Percentiles rank a stretch among this genome's conserved stretches.
Evolutionary conservation across 1,140 invertebrate species (phyloP).

Genomic region (Eulimnadia texana): DNA sequence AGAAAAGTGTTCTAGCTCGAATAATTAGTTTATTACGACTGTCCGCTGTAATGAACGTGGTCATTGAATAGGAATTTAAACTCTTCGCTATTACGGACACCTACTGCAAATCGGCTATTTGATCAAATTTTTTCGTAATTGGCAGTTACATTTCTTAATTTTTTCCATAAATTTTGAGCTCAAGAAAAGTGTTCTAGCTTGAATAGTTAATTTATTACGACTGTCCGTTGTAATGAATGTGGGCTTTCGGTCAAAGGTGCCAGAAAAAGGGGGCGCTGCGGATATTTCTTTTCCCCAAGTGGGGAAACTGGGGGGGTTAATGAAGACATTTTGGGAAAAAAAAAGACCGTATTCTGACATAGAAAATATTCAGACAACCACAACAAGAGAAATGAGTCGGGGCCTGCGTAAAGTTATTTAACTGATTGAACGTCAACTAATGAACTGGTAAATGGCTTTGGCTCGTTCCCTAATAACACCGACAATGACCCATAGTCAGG

Average conservation of each 20-base stretch:
- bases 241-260: background rate
- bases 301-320: background rate
- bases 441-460: background rate
- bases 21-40: background rate
- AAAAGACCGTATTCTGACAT: background rate
- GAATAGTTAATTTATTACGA: background rate
- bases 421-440: background rate
- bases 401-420: background rate
- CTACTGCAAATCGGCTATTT: too few species aligned
- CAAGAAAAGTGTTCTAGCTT: background rate
- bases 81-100: too few species aligned
- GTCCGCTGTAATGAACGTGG: background rate
- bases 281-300: too few species aligned
- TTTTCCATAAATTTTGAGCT: too few species aligned
- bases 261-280: background rate
- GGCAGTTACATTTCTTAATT: too few species aligned
- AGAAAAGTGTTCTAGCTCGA: background rate
- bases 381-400: background rate
- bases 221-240: background rate
- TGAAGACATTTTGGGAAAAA: background rate
- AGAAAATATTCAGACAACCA: background rate
- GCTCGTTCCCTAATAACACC: background rate
- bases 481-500: too few species aligned
- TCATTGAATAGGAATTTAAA: too few species aligned
- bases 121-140: too few species aligned